A percentile compares a stretch with the other conserved stretches of the same genome.
Evolutionary conservation across 2,113 vertebrate genomes (phyloP).

Genomic region (Tragelaphus buxtoni): DNA sequence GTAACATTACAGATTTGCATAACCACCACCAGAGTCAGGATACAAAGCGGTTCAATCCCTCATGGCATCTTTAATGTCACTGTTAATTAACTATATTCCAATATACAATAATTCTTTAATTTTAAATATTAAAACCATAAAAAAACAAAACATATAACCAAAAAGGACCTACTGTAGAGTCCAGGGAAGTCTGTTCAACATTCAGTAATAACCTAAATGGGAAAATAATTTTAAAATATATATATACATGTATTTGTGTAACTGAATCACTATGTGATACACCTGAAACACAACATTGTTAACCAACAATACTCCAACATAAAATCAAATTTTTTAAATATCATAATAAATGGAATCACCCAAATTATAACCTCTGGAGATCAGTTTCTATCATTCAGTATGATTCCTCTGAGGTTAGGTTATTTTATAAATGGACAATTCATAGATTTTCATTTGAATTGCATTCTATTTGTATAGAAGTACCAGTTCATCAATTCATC

Average conservation of each 20-base stretch:
- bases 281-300: neutral
- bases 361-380: neutral
- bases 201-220: neutral
- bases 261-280: neutral
- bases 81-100: neutral
- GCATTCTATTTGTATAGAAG: neutral
- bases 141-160: neutral
- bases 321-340: neutral
- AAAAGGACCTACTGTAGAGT: neutral
- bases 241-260: neutral
- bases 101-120: neutral
- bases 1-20: neutral
- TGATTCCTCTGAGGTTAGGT: neutral
- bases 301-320: neutral
- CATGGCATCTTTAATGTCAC: neutral
- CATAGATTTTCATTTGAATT: neutral
- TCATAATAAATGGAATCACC: neutral
- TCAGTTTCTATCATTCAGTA: neutral
- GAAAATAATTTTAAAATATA: neutral
- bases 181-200: neutral
- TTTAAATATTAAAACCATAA: neutral
- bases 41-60: neutral
- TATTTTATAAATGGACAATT: neutral
- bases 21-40: neutral
- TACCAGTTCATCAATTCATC: neutral